A percentile compares a stretch with the other conserved stretches of the same genome.
Evolutionary conservation across 2,888 invertebrate species (phyloP).

Genomic region (Aproaerema taeniolella): DNA sequence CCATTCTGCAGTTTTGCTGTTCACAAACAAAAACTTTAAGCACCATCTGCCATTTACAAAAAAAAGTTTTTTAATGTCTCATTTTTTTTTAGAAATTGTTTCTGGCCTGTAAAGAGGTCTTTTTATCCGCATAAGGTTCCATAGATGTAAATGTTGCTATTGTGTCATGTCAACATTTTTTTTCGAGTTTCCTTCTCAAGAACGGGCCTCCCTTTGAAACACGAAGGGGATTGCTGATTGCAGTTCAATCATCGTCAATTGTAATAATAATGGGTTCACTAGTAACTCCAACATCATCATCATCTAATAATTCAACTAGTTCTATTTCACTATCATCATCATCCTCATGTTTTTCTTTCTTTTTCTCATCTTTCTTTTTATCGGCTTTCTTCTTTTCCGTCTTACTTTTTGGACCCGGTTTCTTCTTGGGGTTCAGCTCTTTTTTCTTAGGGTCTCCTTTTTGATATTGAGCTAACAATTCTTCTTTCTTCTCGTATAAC

Average conservation of each 20-base stretch:
- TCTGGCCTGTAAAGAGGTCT: too few species aligned
- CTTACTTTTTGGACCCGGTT: not conserved
- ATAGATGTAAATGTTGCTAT: too few species aligned
- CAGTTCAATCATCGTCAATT: conserved; percentile 11
- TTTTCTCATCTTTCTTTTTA: not conserved
- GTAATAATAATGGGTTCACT: conserved; percentile 6
- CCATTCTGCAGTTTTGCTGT: too few species aligned
- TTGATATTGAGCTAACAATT: conserved; percentile 11
- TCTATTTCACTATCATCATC: conserved; percentile 15
- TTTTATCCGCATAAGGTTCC: too few species aligned
- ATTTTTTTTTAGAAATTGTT: too few species aligned
- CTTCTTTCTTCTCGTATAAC: conserved; percentile 43
- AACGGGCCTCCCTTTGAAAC: too few species aligned
- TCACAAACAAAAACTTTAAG: too few species aligned
- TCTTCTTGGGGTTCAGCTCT: conserved; percentile 2
- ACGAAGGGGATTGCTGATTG: too few species aligned
- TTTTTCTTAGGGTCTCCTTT: conserved; percentile 11
- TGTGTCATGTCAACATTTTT: too few species aligned
- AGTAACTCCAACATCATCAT: conserved; percentile 3
- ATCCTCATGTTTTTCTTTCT: conserved; percentile 8
- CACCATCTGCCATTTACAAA: too few species aligned
- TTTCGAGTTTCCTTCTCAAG: too few species aligned
- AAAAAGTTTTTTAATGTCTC: too few species aligned
- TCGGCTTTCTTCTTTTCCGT: not conserved
- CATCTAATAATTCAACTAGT: conserved; percentile 9